These are phyloP conservation scores for Knipowitschia caucasica DNA, from an alignment of 2,797 vertebrate species.

Conservation along the genomic window DNA sequence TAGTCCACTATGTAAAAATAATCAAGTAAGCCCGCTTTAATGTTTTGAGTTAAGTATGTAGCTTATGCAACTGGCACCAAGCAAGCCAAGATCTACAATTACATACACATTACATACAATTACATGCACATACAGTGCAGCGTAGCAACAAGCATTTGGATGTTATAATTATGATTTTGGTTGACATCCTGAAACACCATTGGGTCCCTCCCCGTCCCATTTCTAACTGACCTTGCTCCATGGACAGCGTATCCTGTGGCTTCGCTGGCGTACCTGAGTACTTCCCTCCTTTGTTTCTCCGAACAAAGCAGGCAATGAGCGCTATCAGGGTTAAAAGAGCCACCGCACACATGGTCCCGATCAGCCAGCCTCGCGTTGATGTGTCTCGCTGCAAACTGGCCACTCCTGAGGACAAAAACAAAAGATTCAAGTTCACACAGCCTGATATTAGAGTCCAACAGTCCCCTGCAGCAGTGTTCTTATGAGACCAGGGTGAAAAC, in stretches of 20 bases:
- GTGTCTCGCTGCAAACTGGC: constrained; percentile 63
- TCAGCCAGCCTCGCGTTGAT: constrained; percentile 85
- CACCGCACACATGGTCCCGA: constrained; percentile 88
- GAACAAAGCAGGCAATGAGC: constrained; percentile 86
- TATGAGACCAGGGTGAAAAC: constrained; percentile 31
- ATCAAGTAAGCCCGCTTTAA: no score
- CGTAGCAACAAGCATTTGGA: background rate
- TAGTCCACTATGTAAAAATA: no score
- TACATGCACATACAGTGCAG: background rate
- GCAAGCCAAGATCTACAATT: background rate
- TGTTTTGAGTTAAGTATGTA: no score
- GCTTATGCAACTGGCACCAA: no score
- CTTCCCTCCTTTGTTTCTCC: constrained; percentile 89
- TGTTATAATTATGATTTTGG: constrained; percentile 11
- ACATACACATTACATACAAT: background rate
- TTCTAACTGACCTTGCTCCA: constrained; percentile 66
- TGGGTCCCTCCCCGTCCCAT: constrained; percentile 27
- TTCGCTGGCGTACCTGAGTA: constrained; percentile 86
- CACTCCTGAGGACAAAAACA: constrained; percentile 61
- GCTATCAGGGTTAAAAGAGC: constrained; percentile 83
- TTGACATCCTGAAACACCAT: constrained; percentile 30
- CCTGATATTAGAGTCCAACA: constrained; percentile 6
- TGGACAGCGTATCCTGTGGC: constrained; percentile 58
- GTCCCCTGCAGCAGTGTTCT: constrained; percentile 14
- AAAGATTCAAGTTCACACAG: background rate